Percentiles rank a stretch among this genome's conserved stretches.
These are phyloP conservation scores for Linnaemya tessellans DNA, from an alignment of 2,888 invertebrate species.

Conservation along the genomic window DNA sequence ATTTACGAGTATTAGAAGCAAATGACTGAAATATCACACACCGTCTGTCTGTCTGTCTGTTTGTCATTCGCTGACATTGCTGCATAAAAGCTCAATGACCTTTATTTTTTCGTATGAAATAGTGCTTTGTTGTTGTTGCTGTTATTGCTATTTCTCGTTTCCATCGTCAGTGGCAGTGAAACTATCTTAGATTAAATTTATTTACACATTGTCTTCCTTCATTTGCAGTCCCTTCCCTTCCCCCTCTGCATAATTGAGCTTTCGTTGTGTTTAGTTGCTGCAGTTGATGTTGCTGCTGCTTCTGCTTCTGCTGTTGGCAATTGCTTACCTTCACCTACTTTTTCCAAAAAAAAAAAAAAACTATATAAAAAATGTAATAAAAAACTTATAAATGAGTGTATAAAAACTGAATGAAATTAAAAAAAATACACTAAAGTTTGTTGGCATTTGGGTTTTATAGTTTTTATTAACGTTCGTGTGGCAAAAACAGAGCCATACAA, in stretches of 20 bases:
- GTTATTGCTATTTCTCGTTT: background rate
- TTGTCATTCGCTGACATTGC: conserved; percentile 64
- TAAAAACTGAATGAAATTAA: conserved; percentile 48
- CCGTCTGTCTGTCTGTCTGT: too few relatives aligned
- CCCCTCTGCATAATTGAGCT: conserved; percentile 29
- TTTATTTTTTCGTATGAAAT: conserved; percentile 55
- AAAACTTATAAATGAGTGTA: too few relatives aligned
- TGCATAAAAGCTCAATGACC: conserved; percentile 70
- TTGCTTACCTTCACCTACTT: conserved; percentile 71
- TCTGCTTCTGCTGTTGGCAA: conserved; percentile 63
- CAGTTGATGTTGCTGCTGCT: conserved; percentile 29
- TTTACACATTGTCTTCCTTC: conserved; percentile 55
- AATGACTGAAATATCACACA: conserved; percentile 36
- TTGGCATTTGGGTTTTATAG: conserved; percentile 51
- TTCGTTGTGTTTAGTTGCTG: conserved; percentile 34
- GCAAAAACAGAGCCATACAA: background rate
- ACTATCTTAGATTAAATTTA: conserved; percentile 31
- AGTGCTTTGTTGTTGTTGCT: conserved; percentile 13
- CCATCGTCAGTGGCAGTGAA: conserved; percentile 48
- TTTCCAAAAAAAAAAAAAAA: conserved; percentile 52
- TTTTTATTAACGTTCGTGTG: background rate
- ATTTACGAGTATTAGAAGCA: background rate
- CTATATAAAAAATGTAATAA: too few relatives aligned
- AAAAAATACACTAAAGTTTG: conserved; percentile 52
- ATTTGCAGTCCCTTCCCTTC: conserved; percentile 49